Conservation (phyloP, 2,113 vertebrate species). For the Petaurus breviceps region DNA sequence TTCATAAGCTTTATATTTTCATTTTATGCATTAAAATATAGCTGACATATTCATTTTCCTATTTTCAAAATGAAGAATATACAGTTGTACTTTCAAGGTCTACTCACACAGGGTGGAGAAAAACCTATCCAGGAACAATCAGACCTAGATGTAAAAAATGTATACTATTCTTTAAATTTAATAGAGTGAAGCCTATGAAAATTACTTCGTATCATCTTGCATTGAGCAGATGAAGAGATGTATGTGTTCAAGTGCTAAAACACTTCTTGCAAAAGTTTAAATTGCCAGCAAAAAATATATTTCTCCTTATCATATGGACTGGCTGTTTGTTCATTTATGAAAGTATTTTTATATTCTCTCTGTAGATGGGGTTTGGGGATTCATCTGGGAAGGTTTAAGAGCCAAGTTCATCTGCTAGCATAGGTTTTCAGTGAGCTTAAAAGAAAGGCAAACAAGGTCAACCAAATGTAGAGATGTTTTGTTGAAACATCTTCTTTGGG, state of each 20-base stretch:
- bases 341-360: background rate
- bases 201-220: slow-evolving; percentile 59
- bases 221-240: slow-evolving; percentile 41
- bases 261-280: slow-evolving; percentile 46
- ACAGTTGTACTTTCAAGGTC: background rate
- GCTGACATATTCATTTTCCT: background rate
- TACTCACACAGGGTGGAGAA: background rate
- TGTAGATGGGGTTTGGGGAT: slow-evolving; percentile 17
- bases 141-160: slow-evolving; percentile 22
- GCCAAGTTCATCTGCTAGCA: background rate
- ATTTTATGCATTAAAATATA: background rate
- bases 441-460: background rate
- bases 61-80: background rate
- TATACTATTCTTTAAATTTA: slow-evolving; percentile 70
- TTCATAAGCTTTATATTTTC: background rate
- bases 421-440: background rate
- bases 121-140: background rate
- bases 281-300: slow-evolving; percentile 19
- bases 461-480: background rate
- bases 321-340: background rate
- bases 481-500: background rate
- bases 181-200: slow-evolving; percentile 67
- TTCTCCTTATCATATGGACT: slow-evolving; percentile 41
- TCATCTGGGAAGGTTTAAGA: background rate
- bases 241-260: slow-evolving; percentile 58